Evolutionary conservation across 2,113 vertebrate genomes (phyloP).

Genomic region (Sterrhoptilus dennistouni): DNA sequence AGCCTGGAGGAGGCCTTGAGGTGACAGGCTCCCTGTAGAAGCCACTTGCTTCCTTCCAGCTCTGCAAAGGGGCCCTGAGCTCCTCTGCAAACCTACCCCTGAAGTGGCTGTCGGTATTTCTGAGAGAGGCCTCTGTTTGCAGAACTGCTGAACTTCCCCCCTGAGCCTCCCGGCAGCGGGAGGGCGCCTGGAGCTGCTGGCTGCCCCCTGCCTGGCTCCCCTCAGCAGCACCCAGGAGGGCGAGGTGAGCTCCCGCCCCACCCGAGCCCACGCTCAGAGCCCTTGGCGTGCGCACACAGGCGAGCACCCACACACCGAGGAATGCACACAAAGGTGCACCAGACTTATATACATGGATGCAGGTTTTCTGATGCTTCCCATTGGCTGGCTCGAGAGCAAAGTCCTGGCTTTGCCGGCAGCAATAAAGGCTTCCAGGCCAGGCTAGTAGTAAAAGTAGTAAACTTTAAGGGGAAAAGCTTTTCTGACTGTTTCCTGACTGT

Average conservation of each 20-base stretch:
- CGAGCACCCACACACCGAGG: background rate
- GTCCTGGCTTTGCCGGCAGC: background rate
- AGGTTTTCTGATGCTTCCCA: background rate
- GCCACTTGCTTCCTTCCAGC: background rate
- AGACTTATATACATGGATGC: accelerated
- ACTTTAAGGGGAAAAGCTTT: conserved; percentile 1
- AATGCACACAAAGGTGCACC: background rate
- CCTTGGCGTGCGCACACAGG: background rate
- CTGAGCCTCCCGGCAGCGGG: background rate
- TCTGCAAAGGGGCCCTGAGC: background rate
- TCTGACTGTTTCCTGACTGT: background rate
- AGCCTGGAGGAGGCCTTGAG: accelerated
- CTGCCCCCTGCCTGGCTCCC: background rate
- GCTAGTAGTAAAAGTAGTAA: conserved; percentile 38
- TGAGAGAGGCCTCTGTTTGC: conserved; percentile 40
- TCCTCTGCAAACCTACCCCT: background rate
- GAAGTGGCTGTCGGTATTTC: background rate
- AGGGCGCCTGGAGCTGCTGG: background rate
- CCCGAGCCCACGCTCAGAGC: background rate
- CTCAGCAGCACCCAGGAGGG: background rate
- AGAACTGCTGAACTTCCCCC: background rate
- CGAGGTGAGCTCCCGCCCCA: background rate
- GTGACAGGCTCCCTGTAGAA: background rate
- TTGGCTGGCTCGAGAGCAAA: conserved; percentile 2
- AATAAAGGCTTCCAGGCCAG: conserved; percentile 30